These are phyloP conservation scores for Heterodera carotae DNA, from an alignment of 1,140 invertebrate genomes.

Conservation along the genomic window DNA sequence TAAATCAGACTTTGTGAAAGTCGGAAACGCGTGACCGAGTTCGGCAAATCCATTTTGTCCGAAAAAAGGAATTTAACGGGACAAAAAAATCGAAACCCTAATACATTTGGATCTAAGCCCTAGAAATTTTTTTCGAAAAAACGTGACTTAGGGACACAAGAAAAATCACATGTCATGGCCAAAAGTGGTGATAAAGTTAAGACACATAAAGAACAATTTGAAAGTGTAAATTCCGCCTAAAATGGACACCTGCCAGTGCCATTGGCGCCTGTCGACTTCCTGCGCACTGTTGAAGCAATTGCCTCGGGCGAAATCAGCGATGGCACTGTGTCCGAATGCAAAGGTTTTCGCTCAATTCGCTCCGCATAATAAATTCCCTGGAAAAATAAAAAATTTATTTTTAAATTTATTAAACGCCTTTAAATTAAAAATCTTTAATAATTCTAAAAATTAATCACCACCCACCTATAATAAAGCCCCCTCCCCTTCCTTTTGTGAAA, in stretches of 20 bases:
- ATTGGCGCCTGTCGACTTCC: constrained; percentile 21
- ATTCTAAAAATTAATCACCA: too few species aligned
- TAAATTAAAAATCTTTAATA: background rate
- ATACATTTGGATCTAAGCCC: too few species aligned
- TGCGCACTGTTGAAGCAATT: constrained; percentile 6
- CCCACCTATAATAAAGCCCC: too few species aligned
- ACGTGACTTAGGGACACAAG: too few species aligned
- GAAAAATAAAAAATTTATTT: background rate
- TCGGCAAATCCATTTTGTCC: too few species aligned
- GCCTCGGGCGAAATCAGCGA: constrained; percentile 36
- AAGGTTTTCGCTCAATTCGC: constrained; percentile 44
- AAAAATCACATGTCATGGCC: too few species aligned
- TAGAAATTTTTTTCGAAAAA: too few species aligned
- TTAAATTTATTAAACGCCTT: background rate
- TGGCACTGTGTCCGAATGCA: constrained; percentile 48
- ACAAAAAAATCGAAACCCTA: too few species aligned
- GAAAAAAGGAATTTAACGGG: too few species aligned
- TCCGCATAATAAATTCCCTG: constrained; percentile 50
- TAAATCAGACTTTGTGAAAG: background rate
- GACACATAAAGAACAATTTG: constrained; percentile 3
- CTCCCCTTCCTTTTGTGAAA: too few species aligned
- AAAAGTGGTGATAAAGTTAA: too few species aligned
- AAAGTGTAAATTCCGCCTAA: constrained; percentile 5
- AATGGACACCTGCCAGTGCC: constrained; percentile 1
- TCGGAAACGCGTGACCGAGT: too few species aligned